Base-by-base conservation (phyloP, 2,888 invertebrate genomes). In the Andrena praecox region DNA sequence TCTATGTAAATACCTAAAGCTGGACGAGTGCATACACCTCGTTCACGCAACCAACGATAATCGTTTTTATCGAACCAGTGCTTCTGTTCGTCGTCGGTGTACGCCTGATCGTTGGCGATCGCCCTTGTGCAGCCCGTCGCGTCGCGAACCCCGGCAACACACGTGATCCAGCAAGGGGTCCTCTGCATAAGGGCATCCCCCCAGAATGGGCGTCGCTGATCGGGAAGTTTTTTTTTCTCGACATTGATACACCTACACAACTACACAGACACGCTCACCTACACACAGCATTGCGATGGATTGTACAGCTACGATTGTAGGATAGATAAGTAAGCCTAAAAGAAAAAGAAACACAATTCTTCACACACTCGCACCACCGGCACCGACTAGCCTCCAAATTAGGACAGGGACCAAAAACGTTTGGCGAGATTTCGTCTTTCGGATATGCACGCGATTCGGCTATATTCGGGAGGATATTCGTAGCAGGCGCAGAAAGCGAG, bases 21-120 rank as follows among this genome's bases (percentile, higher is more conserved):
- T 88, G 89, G 83, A 74, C 90, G 90, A 90, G 90, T 90, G 90
- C 87, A 89, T 88, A 90, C 89, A 84, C 93, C 93, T 93, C 91
- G 92, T 90, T 91, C 90, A 88, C 87, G 92, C 91, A 91, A 93
- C 93, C 93, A 93, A 92, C 89, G 89, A 93, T 91, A 92, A 93
- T 92, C 88, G 90, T 93, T 93, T 92, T 93, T 91, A 92, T 92
- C 91, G 91, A 88, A 92, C 91, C 93, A 89, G 91, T 91, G 91
- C 91, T 92, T 93, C 90, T 91, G 91, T 92, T 92, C 88, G 88
- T 88, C 86, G 82, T 87, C 88, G 89, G 89, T 89, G 90, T 66
- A 76, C 85, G 88, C 74, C 76, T 54, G 82, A 73, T 81, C 74
- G 71, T 84, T 81, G 82, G 74, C 66, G 83, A 80, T 74, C 78